phyloP scores from a whole-genome alignment of 2,888 invertebrate species.

The Eutolmus rufibarbis region DNA sequence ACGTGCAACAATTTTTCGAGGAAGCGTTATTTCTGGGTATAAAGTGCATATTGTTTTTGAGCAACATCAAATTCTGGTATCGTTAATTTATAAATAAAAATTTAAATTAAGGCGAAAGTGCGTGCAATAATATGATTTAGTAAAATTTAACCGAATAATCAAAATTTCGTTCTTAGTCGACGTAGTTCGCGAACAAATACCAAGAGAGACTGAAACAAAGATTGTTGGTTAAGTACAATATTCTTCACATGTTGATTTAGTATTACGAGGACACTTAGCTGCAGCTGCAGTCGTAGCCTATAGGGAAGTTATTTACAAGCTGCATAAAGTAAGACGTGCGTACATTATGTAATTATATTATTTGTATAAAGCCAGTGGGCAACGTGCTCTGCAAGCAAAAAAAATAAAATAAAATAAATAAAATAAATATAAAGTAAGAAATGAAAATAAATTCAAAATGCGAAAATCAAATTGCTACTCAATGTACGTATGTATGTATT shows the following conservation, averaged over 20 bases:
- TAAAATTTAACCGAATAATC: conserved; percentile 10
- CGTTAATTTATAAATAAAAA: neutral
- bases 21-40: neutral
- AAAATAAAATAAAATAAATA: neutral
- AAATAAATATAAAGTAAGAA: neutral
- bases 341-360: conserved; percentile 11
- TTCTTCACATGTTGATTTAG: conserved; percentile 31
- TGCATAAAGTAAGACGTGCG: neutral
- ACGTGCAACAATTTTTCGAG: neutral
- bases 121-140: conserved; percentile 29
- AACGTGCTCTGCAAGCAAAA: neutral
- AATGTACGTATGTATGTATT: conserved; percentile 1
- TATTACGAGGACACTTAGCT: neutral
- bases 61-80: neutral
- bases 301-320: neutral
- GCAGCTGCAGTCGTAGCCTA: neutral
- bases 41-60: neutral
- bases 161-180: conserved; percentile 30
- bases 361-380: conserved; percentile 2
- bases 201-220: conserved; percentile 35
- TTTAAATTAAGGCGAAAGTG: neutral
- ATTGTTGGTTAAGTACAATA: conserved; percentile 38
- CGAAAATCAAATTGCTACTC: conserved; percentile 3
- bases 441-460: neutral
- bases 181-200: conserved; percentile 27